Evolutionary conservation across 2,113 vertebrate species (phyloP).

Genomic region (Phaethornis superciliosus): DNA sequence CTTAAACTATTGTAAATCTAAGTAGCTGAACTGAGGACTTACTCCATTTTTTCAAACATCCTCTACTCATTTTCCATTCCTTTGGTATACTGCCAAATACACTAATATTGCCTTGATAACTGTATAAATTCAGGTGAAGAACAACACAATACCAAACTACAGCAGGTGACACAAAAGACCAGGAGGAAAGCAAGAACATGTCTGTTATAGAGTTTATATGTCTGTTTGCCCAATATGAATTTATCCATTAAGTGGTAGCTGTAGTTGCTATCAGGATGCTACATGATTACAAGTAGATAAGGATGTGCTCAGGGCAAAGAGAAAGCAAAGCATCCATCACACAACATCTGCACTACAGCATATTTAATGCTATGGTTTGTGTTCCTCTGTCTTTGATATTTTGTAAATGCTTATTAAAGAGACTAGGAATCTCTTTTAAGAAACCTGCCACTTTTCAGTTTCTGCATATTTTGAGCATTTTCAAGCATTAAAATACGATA

Average conservation of each 20-base stretch:
- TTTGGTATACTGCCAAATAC: background rate
- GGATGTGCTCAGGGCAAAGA: background rate
- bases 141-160: background rate
- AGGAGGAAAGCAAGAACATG: background rate
- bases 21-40: background rate
- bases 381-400: background rate
- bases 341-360: background rate
- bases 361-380: background rate
- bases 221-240: background rate
- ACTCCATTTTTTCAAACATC: constrained; percentile 13
- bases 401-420: background rate
- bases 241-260: background rate
- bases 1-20: background rate
- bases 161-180: background rate
- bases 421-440: background rate
- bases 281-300: background rate
- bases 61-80: background rate
- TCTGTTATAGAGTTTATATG: background rate
- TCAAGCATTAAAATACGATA: background rate
- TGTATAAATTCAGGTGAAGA: background rate
- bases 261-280: background rate
- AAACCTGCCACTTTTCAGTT: rapidly evolving
- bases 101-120: background rate
- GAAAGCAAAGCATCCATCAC: background rate
- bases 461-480: background rate